Evolutionary conservation across 2,113 vertebrate species (phyloP).

Genomic region (Herpetotheres cachinnans): DNA sequence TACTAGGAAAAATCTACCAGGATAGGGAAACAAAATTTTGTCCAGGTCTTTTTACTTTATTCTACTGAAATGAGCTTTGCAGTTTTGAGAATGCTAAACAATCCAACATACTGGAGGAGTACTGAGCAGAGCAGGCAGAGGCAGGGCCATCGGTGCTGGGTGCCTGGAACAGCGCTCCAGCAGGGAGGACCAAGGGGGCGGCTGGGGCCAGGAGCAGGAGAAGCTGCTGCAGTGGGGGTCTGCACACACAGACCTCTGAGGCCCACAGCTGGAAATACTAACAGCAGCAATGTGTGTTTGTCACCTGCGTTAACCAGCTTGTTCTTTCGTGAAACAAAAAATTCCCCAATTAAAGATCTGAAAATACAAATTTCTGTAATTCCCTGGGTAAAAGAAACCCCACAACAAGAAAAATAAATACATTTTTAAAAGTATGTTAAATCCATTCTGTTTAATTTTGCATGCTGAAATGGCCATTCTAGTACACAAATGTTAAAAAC

Average conservation of each 20-base stretch:
- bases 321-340: not conserved
- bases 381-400: not conserved
- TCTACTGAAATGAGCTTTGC: not conserved
- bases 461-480: not conserved
- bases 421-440: not conserved
- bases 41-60: not conserved
- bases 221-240: not conserved
- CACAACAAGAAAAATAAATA: not conserved
- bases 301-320: not conserved
- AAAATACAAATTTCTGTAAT: not conserved
- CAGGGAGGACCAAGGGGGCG: not conserved
- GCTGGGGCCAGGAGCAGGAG: not conserved
- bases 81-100: not conserved
- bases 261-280: not conserved
- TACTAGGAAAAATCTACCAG: not conserved
- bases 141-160: not conserved
- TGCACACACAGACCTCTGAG: accelerated
- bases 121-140: accelerated
- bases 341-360: not conserved
- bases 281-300: no score
- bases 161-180: accelerated
- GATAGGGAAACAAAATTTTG: not conserved
- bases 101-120: not conserved
- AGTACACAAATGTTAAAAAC: not conserved
- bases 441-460: not conserved